These are phyloP conservation scores for Pyrochroa serraticornis DNA, from an alignment of 2,888 invertebrate species.

Conservation along the genomic window DNA sequence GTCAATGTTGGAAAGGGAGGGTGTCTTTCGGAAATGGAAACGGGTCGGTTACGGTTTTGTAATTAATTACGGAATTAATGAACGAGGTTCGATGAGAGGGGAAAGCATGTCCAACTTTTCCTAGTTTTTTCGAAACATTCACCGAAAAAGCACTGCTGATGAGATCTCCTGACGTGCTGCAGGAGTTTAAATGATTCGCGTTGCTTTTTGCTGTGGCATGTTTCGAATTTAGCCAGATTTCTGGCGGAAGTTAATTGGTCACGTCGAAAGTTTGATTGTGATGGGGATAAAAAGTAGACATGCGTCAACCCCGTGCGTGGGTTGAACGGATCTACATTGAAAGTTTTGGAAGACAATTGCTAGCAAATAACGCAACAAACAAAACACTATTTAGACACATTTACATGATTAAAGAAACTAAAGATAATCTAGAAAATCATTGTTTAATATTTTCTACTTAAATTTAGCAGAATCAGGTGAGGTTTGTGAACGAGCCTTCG, in stretches of 20 bases:
- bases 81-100: neutral
- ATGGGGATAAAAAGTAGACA: too few relatives aligned
- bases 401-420: too few relatives aligned
- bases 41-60: neutral
- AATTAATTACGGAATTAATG: neutral
- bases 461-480: neutral
- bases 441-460: too few relatives aligned
- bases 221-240: constrained; percentile 14
- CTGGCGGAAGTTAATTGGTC: constrained; percentile 24
- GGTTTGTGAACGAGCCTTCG: constrained; percentile 11
- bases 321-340: too few relatives aligned
- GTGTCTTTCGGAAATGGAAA: neutral
- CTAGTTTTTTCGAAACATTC: neutral
- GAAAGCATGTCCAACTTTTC: neutral
- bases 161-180: constrained; percentile 1
- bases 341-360: too few relatives aligned
- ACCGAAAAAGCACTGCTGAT: neutral
- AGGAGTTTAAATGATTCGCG: constrained; percentile 5
- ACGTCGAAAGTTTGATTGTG: constrained; percentile 22
- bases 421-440: too few relatives aligned
- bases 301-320: too few relatives aligned
- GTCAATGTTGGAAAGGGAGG: constrained; percentile 9
- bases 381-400: too few relatives aligned
- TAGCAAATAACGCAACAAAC: too few relatives aligned
- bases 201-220: constrained; percentile 12